Conservation (phyloP, 2,113 vertebrate genomes). For the Alethe castanea region DNA sequence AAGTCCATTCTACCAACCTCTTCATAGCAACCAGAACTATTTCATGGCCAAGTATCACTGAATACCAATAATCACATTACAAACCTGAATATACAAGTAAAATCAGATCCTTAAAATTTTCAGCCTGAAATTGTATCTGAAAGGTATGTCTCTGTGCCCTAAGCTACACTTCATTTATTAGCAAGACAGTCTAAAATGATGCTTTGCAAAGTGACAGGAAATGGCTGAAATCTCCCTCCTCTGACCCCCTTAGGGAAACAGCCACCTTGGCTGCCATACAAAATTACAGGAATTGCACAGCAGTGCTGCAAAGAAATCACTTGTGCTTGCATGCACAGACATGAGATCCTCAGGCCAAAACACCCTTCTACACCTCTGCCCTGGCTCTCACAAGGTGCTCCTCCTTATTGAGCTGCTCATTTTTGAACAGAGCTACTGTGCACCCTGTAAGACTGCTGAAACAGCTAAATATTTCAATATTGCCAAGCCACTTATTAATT, state of each 20-base stretch:
- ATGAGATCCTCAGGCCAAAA: neutral
- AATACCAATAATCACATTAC: neutral
- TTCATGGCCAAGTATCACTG: neutral
- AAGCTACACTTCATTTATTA: conserved; percentile 54
- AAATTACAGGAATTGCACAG: conserved; percentile 51
- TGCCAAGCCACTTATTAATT: neutral
- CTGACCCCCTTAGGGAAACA: conserved; percentile 57
- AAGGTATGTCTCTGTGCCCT: neutral
- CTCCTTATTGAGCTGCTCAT: neutral
- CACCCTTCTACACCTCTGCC: conserved; percentile 1
- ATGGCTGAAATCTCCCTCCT: conserved; percentile 70
- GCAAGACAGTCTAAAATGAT: conserved; percentile 48
- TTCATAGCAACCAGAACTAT: neutral
- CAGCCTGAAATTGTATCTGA: neutral
- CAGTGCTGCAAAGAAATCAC: neutral
- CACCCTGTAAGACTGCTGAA: neutral
- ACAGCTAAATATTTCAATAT: neutral
- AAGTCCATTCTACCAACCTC: neutral
- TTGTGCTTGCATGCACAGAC: neutral
- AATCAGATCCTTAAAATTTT: neutral
- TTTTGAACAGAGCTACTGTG: neutral
- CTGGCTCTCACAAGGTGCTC: conserved; percentile 40
- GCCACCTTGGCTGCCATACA: conserved; percentile 69
- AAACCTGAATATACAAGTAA: neutral
- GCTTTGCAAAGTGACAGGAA: conserved; percentile 54